phyloP scores from a whole-genome alignment of 2,888 invertebrate genomes.

The Himalopsyche kuldschensis region DNA sequence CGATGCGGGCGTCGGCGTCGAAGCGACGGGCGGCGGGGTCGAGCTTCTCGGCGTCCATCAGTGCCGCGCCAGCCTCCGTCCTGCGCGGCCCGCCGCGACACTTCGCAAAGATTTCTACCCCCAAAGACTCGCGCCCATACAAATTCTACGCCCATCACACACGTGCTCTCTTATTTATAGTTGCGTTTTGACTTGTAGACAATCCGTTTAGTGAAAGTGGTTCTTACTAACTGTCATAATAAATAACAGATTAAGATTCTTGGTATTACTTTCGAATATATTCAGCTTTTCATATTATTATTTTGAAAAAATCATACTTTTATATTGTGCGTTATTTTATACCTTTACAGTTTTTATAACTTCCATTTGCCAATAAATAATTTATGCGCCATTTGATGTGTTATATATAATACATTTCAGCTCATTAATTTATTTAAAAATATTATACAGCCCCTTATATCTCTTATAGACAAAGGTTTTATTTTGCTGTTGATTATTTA shows the following conservation, averaged over 20 bases:
- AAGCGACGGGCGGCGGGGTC: constrained; percentile 45
- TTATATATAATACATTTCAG: no score
- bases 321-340: no score
- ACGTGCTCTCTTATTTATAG: background rate
- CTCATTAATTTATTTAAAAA: no score
- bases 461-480: no score
- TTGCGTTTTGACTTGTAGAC: background rate
- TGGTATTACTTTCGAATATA: no score
- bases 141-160: background rate
- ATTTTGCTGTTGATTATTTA: no score
- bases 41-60: constrained; percentile 43
- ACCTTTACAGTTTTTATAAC: no score
- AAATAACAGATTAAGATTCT: background rate
- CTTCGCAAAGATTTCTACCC: background rate
- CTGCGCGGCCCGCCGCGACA: constrained; percentile 40
- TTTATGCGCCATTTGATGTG: no score
- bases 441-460: no score
- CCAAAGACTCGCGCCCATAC: background rate
- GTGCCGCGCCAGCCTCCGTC: constrained; percentile 51
- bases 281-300: no score
- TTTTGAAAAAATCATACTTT: no score
- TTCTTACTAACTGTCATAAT: background rate
- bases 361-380: no score
- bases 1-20: constrained; percentile 39
- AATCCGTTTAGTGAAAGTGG: background rate